Conservation (phyloP, 2,888 invertebrate species). For the Augochlorella aurata region DNA sequence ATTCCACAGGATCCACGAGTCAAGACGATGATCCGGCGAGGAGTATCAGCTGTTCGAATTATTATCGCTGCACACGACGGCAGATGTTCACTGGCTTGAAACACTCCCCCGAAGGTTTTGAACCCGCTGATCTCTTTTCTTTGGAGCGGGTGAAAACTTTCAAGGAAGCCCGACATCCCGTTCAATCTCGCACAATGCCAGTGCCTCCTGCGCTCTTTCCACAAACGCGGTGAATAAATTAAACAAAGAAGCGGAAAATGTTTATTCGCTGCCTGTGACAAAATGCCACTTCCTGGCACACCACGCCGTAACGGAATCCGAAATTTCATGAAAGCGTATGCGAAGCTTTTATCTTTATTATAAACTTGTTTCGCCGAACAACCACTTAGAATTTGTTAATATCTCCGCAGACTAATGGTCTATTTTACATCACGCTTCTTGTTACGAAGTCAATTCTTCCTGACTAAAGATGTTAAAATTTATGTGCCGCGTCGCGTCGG, state of each 20-base stretch:
- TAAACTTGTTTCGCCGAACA: neutral
- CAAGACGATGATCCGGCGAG: slow-evolving; percentile 62
- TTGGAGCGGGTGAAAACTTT: slow-evolving; percentile 63
- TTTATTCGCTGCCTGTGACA: neutral
- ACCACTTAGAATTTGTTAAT: neutral
- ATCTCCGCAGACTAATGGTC: neutral
- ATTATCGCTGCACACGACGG: slow-evolving; percentile 73
- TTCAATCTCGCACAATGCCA: slow-evolving; percentile 33
- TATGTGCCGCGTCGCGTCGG: neutral
- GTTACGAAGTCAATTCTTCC: neutral
- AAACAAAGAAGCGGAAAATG: neutral
- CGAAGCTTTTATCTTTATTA: no score
- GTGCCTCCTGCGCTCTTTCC: slow-evolving; percentile 26
- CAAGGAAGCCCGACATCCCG: slow-evolving; percentile 59
- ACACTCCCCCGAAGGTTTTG: slow-evolving; percentile 69
- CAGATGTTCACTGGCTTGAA: slow-evolving; percentile 77
- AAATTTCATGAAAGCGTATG: no score
- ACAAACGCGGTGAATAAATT: slow-evolving; percentile 13
- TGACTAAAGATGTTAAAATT: neutral
- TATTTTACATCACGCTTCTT: neutral
- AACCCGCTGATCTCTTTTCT: slow-evolving; percentile 70
- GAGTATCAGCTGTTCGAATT: slow-evolving; percentile 80
- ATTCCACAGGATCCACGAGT: slow-evolving; percentile 56
- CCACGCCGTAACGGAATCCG: neutral
- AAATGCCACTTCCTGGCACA: neutral